Evolutionary conservation across 2,113 vertebrate genomes (phyloP).

Genomic region (Glareola pratincola): DNA sequence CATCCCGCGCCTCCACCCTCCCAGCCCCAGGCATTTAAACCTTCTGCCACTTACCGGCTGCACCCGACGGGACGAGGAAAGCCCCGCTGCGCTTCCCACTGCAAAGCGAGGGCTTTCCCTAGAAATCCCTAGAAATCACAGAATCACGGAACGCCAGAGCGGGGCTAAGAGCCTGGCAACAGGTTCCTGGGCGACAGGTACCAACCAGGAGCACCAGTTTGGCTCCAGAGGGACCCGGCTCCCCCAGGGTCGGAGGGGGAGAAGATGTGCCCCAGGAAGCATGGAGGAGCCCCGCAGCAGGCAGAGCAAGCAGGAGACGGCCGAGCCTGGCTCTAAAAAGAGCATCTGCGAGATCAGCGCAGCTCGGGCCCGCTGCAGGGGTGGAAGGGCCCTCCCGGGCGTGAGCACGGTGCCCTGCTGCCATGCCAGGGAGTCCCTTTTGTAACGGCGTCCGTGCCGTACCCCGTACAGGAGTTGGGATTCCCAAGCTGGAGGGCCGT

Average conservation of each 20-base stretch:
- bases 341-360: not conserved
- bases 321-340: not conserved
- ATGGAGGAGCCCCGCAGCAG: fast-evolving
- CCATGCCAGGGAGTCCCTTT: not conserved
- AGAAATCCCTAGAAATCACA: not conserved
- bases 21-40: not conserved
- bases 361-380: not conserved
- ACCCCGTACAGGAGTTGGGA: not conserved
- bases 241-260: not conserved
- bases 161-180: not conserved
- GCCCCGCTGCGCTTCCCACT: not conserved
- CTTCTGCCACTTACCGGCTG: not conserved
- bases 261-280: not conserved
- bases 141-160: not conserved
- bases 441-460: not conserved
- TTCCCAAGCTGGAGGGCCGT: not conserved
- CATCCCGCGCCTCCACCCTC: not conserved
- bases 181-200: not conserved
- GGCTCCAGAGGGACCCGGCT: not conserved
- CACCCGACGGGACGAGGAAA: not conserved
- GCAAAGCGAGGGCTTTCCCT: not conserved
- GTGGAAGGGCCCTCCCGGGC: not conserved
- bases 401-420: not conserved
- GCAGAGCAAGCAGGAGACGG: not conserved
- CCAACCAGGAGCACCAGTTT: not conserved